These are phyloP conservation scores for Callyntrura sp. DNA, from an alignment of 2,888 invertebrate species.

Conservation along the genomic window DNA sequence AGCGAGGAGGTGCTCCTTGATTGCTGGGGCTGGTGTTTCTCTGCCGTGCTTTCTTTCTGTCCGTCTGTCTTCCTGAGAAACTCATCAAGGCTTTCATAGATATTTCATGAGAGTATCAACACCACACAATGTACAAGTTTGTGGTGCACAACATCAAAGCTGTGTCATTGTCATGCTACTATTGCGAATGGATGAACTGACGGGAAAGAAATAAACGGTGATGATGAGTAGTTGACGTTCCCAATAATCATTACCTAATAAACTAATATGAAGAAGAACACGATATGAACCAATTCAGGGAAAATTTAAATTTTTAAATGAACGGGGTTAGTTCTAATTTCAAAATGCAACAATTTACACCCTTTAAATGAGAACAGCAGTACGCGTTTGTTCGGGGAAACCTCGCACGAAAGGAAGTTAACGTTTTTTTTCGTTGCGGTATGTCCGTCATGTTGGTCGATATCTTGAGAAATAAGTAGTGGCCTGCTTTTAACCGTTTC, in stretches of 20 bases:
- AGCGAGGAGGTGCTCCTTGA: not conserved
- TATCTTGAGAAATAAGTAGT: conserved; percentile 13
- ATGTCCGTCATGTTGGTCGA: conserved; percentile 13
- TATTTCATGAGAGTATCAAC: conserved; percentile 64
- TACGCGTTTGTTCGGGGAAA: not conserved
- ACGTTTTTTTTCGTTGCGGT: not conserved
- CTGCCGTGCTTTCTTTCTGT: conserved; percentile 44
- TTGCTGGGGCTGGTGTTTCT: not conserved
- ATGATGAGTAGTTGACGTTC: conserved; percentile 29
- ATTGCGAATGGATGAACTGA: conserved; percentile 38
- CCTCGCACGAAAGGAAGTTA: not conserved
- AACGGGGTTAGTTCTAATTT: not conserved
- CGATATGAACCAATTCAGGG: not conserved
- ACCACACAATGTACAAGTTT: not conserved
- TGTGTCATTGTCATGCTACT: not conserved
- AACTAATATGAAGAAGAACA: conserved; percentile 20
- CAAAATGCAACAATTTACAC: conserved; percentile 26
- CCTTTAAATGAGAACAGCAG: not conserved
- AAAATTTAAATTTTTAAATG: not conserved
- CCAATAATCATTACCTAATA: conserved; percentile 25
- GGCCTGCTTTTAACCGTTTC: conserved; percentile 41
- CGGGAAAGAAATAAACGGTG: conserved; percentile 12
- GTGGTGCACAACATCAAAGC: conserved; percentile 4
- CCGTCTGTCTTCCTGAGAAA: conserved; percentile 25
- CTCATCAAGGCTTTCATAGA: conserved; percentile 66